Conservation (phyloP, 2,888 invertebrate species). For the Aleiodes testaceus region DNA sequence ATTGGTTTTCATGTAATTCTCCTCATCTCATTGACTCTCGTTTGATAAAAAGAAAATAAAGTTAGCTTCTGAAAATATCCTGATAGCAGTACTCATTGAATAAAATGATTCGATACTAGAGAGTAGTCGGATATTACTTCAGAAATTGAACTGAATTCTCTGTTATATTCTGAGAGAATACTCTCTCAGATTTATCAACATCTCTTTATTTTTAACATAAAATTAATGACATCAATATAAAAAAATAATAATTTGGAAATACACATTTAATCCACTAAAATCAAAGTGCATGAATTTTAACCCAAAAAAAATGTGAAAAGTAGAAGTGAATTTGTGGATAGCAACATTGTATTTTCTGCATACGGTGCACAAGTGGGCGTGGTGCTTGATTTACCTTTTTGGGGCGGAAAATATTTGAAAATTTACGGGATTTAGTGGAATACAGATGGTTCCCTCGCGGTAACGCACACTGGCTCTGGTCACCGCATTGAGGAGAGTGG, state of each 20-base stretch:
- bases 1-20: too few species aligned
- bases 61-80: not conserved
- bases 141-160: constrained; percentile 29
- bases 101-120: constrained; percentile 2
- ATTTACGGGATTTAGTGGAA: constrained; percentile 62
- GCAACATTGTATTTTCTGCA: constrained; percentile 44
- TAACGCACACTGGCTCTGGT: constrained; percentile 13
- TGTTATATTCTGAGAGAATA: constrained; percentile 20
- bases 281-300: too few species aligned
- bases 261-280: too few species aligned
- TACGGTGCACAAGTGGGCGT: constrained; percentile 52
- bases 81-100: not conserved
- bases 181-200: too few species aligned
- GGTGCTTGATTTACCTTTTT: constrained; percentile 61
- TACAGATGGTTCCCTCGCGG: constrained; percentile 50
- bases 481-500: constrained; percentile 19
- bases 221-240: too few species aligned
- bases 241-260: too few species aligned
- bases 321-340: constrained; percentile 36
- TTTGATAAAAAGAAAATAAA: too few species aligned
- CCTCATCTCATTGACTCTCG: not conserved
- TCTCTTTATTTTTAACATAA: too few species aligned
- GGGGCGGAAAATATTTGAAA: constrained; percentile 67
- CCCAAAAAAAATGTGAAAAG: constrained; percentile 34
- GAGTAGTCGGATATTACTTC: constrained; percentile 14